Base-by-base conservation (phyloP, 2,888 invertebrate genomes). In the Chymomyza caudatula region DNA sequence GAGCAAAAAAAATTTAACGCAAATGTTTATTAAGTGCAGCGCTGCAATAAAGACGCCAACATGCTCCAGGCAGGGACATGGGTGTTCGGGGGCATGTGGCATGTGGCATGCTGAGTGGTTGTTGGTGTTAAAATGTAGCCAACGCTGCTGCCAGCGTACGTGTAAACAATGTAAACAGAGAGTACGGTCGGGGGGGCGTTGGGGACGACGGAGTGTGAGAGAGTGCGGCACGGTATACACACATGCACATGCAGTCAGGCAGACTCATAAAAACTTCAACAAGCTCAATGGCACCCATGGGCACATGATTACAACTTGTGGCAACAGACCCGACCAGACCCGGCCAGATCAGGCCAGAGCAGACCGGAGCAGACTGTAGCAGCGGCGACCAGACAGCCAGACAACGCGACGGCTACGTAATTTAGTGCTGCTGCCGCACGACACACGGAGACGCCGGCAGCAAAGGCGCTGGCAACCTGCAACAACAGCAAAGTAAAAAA, bases 201-300 rank as follows among this genome's bases (percentile, higher is more conserved):
- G 43, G 11, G 13, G n/a, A 37, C 5, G 4, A 5, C 2, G 43
- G 11, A 8, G n/a, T 22, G 43, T 6, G 2, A 23, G 22, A 51
- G 19, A 53, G 23, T 47, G 15, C 19, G 11, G 13, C 15, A 52
- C 51, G 8, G n/a, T 47, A 60, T 51, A 57, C 59, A 56, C 37
- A 55, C 54, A 19, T 67, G 60, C 70, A 63, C 66, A 66, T 17
- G 17, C 13, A 42, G 22, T 17, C 44, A 64, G 70, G 72, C 78
- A 82, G 83, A 77, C 79, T 80, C 83, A 83, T 83, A 80, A 80
- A 80, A 80, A 80, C 79, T 80, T 75, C 80, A 80, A 83, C 79
- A 75, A 80, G 83, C 83, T 77, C 83, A 80, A 80, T 80, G 75
- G 83, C 73, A 83, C 83, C 79, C 79, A 73, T 73, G 79, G 71